phyloP scores from a whole-genome alignment of 1,140 invertebrate genomes.

The Riptortus pedestris region DNA sequence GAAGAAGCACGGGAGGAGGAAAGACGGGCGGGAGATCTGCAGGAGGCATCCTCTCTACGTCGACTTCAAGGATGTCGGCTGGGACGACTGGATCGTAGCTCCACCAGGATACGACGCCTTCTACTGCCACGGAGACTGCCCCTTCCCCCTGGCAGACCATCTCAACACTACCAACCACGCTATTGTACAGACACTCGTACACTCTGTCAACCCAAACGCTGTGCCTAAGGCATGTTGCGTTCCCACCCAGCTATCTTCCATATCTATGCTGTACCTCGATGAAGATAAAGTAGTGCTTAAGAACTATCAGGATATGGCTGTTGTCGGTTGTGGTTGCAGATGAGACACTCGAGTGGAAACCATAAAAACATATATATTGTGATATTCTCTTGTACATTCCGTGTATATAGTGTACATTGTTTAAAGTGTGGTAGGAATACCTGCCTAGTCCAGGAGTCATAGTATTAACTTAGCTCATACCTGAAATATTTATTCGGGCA shows the following conservation, averaged over 20 bases:
- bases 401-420: conserved; percentile 3
- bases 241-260: conserved; percentile 75
- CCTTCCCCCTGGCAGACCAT: conserved; percentile 83
- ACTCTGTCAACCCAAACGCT: conserved; percentile 76
- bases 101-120: conserved; percentile 90
- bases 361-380: background rate
- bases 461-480: background rate
- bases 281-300: conserved; percentile 88
- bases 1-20: conserved; percentile 38
- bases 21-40: conserved; percentile 48
- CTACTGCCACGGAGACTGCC: conserved; percentile 90
- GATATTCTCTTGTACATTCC: conserved; percentile 8
- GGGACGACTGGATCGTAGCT: conserved; percentile 99
- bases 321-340: conserved; percentile 80
- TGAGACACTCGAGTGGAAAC: background rate
- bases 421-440: background rate
- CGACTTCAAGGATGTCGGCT: conserved; percentile 93
- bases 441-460: conserved; percentile 1
- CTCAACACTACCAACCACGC: conserved; percentile 96
- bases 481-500: conserved; percentile 12
- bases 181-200: conserved; percentile 92
- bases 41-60: conserved; percentile 80
- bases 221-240: conserved; percentile 90
- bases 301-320: conserved; percentile 94
- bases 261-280: conserved; percentile 90